Base-by-base conservation (phyloP, 2,888 invertebrate genomes). In the Baccha elongata region DNA sequence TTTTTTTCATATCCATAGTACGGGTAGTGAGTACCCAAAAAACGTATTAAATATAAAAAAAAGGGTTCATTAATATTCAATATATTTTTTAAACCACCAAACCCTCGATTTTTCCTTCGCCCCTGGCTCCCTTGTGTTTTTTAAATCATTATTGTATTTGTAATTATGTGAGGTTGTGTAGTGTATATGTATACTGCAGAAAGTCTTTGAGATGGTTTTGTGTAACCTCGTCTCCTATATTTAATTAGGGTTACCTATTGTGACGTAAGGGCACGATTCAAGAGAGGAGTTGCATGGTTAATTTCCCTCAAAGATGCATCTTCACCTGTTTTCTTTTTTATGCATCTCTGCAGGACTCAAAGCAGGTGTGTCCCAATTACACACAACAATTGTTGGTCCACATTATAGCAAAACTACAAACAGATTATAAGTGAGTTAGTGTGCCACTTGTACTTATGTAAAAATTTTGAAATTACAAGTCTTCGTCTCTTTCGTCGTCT, bases 341-440 rank as follows among this genome's bases (percentile, higher is more conserved):
- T 69, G 17, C 17, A 50, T 15, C 29, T 58, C 76, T 79, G 67
- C 73, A 68, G 67, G 67, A 52, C 60, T 44, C 17, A 68, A 53
- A 62, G 73, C 79, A 79, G 79, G 67, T 79, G 73, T 79, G 79
- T 48, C 44, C 73, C 53, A 68, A 73, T 73, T 79, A 68, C 37
- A 52, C 23, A 71, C 26, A 65, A 79, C 79, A 79, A 79, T 79
- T 79, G 79, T 73, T 79, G 79, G 46, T 53, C 79, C 68, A 79
- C 52, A 67, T 73, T 58, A n/a, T n/a, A 17, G 58, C 46, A 68
- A 44, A 60, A 60, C 73, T 67, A 62, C 62, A 42, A 55, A 32
- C 32, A 26, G 10, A 65, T 8, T 13, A 42, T 26, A 64, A 71
- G 71, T 46, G 26, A 65, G 71, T 35, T 58, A 76, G 72, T 72